phyloP scores from a whole-genome alignment of 2,888 invertebrate genomes.

The Meghimatium bilineatum region DNA sequence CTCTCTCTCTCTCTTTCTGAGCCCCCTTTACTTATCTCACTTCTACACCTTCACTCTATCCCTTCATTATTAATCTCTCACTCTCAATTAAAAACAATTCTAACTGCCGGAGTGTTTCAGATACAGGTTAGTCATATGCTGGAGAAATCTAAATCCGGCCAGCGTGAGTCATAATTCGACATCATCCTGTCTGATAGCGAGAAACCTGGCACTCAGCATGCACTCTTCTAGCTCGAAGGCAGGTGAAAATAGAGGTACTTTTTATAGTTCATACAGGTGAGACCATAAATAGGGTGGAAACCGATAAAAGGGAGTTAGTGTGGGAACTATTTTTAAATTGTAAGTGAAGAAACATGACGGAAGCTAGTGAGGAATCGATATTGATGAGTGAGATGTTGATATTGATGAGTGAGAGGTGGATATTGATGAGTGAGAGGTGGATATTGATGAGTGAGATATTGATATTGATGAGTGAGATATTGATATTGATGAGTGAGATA shows the following conservation, averaged over 20 bases:
- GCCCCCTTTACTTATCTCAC: not conserved
- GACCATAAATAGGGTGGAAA: not conserved
- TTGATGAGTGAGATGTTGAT: too few species aligned
- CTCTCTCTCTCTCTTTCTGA: not conserved
- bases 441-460: not conserved
- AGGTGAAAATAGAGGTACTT: constrained; percentile 4
- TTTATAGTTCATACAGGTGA: not conserved
- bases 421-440: not conserved
- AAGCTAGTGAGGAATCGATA: too few species aligned
- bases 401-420: too few species aligned
- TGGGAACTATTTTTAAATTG: not conserved
- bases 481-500: too few species aligned
- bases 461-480: not conserved
- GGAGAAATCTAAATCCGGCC: not conserved
- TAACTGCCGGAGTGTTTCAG: not conserved
- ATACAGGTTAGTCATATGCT: not conserved
- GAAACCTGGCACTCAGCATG: not conserved
- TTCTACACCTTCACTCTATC: not conserved
- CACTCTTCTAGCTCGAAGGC: not conserved
- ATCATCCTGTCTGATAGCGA: not conserved
- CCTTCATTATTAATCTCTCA: not conserved
- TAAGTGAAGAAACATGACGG: not conserved
- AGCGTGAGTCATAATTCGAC: constrained; percentile 3
- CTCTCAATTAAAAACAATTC: not conserved
- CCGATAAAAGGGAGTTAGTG: not conserved